Conservation (phyloP, 2,888 invertebrate genomes). For the Balanococcus diminutus region DNA sequence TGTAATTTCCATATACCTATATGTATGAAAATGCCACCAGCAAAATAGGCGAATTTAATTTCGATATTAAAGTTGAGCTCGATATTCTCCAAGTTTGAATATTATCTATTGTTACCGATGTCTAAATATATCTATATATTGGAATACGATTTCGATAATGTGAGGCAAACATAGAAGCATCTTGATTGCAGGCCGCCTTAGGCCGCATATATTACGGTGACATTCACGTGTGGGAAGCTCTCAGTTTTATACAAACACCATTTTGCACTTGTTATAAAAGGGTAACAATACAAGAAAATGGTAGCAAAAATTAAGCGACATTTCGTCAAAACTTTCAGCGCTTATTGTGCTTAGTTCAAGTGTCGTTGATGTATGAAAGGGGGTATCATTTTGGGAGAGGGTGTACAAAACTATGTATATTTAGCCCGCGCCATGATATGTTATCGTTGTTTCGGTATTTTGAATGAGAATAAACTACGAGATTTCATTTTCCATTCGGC, state of each 20-base stretch:
- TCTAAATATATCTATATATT: neutral
- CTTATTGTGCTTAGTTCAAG: neutral
- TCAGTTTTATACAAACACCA: conserved; percentile 19
- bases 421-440: neutral
- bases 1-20: neutral
- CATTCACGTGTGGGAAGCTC: neutral
- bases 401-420: neutral
- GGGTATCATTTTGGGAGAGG: neutral
- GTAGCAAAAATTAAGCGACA: conserved; percentile 2
- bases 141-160: neutral
- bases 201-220: neutral
- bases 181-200: conserved; percentile 15
- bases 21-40: neutral
- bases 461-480: neutral
- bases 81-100: conserved; percentile 24
- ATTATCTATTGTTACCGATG: conserved; percentile 15
- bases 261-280: conserved; percentile 17
- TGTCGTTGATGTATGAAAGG: neutral
- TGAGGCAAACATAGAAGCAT: neutral
- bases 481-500: neutral
- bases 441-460: neutral
- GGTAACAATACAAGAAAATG: conserved; percentile 12
- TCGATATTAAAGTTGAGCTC: neutral
- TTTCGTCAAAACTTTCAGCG: conserved; percentile 12
- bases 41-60: conserved; percentile 21